Percentiles rank a stretch among this genome's conserved stretches.
These are phyloP conservation scores for Euura lappo DNA, from an alignment of 1,140 invertebrate species.

Conservation along the genomic window DNA sequence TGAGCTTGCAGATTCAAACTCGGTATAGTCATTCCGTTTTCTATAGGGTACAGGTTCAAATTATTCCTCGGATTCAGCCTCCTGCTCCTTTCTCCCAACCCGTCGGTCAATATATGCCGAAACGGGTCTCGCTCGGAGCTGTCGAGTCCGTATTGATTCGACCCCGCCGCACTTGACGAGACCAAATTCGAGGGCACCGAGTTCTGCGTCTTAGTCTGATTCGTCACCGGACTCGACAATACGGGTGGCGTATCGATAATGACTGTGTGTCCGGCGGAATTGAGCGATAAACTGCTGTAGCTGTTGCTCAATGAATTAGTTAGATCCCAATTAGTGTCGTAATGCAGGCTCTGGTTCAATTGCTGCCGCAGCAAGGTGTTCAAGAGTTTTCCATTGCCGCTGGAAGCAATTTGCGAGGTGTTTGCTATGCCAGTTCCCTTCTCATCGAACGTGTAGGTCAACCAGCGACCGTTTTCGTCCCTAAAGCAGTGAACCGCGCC, in stretches of 20 bases:
- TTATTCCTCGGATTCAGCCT: conserved; percentile 44
- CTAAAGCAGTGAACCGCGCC: conserved; percentile 88
- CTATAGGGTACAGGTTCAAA: conserved; percentile 30
- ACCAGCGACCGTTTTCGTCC: conserved; percentile 72
- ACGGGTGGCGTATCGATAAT: conserved; percentile 66
- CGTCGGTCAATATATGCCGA: conserved; percentile 29
- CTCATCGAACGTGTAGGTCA: conserved; percentile 89
- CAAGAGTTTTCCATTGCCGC: conserved; percentile 52
- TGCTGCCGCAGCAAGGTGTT: conserved; percentile 56
- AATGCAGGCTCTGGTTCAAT: conserved; percentile 42
- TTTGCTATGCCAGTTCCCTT: conserved; percentile 66
- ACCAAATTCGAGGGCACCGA: conserved; percentile 39
- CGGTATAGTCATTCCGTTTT: conserved; percentile 33
- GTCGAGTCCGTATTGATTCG: conserved; percentile 34
- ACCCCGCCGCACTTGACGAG: conserved; percentile 35
- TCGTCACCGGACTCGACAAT: conserved; percentile 44
- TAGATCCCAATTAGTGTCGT: conserved; percentile 50
- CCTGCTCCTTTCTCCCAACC: conserved; percentile 38
- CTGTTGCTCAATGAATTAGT: conserved; percentile 61
- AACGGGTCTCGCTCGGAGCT: conserved; percentile 35
- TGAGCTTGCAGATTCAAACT: conserved; percentile 39
- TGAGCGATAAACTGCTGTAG: conserved; percentile 63
- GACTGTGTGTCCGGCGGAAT: conserved; percentile 65
- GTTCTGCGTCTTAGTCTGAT: conserved; percentile 47
- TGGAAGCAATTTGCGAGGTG: conserved; percentile 53